Evolutionary conservation across 2,113 vertebrate genomes (phyloP), one percentile per base, ranked within the genome.

Genomic region (Peromyscus maniculatus): DNA sequence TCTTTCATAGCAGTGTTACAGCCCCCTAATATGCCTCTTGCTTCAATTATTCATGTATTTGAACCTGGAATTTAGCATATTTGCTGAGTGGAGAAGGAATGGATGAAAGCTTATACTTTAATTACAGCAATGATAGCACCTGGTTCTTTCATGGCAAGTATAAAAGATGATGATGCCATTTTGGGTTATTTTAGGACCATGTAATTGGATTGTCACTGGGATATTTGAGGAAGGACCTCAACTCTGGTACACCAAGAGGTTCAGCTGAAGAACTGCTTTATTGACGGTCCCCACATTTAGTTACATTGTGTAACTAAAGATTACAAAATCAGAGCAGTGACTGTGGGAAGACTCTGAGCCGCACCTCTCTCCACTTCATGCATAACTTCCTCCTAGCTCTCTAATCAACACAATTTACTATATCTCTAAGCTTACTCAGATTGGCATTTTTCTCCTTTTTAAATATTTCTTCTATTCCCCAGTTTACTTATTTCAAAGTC

Each of bases 71-170:
- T 79, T 92, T 39, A 12, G 82, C 77, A 75, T 92, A 88, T 71
- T 87, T 95, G 52, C 93, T 86, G n/a, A 82, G 28, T 57, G 46
- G 46, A 91, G 33, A 95, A n/a, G 77, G 59, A 95, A 87, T 69
- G 71, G 22, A 52, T 55, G 24, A 82, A 77, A 12, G 17, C n/a
- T 88, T 62, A 9, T 28, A 52, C 33, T 91, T 66, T 91, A 72
- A 93, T 78, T 89, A 88, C 36, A 79, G 15, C 52, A 74, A 91
- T 62, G 52, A 71, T 7, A 79, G 89, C 46, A 28, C 64, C 31
- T 69, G 28, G 67, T 96, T 31, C 75, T 91, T 91, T 74, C 22
- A 31, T 0, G 11, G 75, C 24, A 96, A 77, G 43, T 77, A 82
- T 84, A 95, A 95, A 92, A 89, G 46, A 83, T 28, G 80, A 93